Base-by-base conservation (phyloP, 2,797 vertebrate species). In the Adelosebastes latens region DNA sequence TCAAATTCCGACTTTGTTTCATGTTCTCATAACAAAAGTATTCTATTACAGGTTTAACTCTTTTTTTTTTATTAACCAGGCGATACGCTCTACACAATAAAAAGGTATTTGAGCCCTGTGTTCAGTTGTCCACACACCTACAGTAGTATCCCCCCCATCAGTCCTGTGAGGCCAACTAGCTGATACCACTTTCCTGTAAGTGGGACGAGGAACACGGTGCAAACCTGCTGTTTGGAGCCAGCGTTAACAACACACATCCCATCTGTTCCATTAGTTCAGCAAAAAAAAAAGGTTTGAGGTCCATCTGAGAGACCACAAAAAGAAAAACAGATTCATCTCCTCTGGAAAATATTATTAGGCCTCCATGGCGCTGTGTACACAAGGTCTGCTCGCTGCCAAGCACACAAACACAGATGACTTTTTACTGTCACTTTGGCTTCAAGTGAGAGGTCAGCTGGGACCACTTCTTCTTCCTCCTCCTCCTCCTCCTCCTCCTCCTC, bases 311-410 rank as follows among this genome's bases (percentile, higher is more conserved):
- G 20, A 58, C 56, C 74, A 74, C 75, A 83, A 84, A 86, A 92
- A 88, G 83, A 84, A 93, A 90, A 93, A 87, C 82, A 90, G 80
- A 89, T 82, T 90, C 83, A 91, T 92, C 89, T 93, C 88, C 90
- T 88, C 88, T 88, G 91, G 91, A 94, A 95, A 95, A 95, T 94
- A 93, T 94, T 91, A 88, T 94, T 76, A 85, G 87, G 63, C 74
- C 87, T 89, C 60, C 25, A 27, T 49, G 82, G 77, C 83, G 68
- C 61, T 88, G 90, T 93, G 92, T 87, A 88, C 87, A 89, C 84
- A 88, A 67, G 78, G 74, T 83, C 91, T 80, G 77, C 77, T 77
- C 46, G 81, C 67, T 89, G 87, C 88, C 81, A 85, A 85, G 80
- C 87, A 89, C 91, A 94, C 90, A 94, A 93, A 94, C 91, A 93